Base-by-base conservation (phyloP, 2,888 invertebrate genomes). In the Patella depressa region DNA sequence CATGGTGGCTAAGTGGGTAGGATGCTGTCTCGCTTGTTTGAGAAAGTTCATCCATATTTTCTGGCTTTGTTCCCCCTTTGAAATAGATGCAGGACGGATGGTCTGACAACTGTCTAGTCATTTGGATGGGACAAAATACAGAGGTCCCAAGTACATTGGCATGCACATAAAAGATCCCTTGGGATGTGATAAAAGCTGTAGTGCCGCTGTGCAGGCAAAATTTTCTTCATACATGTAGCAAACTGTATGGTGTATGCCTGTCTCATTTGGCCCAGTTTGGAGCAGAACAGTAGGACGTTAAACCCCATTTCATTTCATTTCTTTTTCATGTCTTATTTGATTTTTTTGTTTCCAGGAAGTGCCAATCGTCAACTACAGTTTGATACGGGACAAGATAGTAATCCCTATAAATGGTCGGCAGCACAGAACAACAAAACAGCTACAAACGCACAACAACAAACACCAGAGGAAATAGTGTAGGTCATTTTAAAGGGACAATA, bases 391-490 rank as follows among this genome's bases (percentile, higher is more conserved):
- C 79, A 72, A 34, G 76, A 79, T 69, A 81, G 77, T 65, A 86
- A 82, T 76, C 83, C 78, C 19, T 87, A 83, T 75, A 84, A 83
- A 77, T 88, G 87, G 87, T 73, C 74, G 3, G 79, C 86, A 11
- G 79, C 76, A 17, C 83, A 84, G 55, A 75, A 78, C 14, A 77
- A 79, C 19, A 79, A 80, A 29, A 73, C 73, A 55, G 76, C 57
- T 15, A 75, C 72, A 17, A 54, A 74, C 14, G 71, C 75, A 19
- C 75, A 73, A 54, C 83, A 81, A 65, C 55, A 79, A 34, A 83
- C 85, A 9, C 70, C 85, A 34, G 71, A 81, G 73, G 88, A 88
- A 29, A 74, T 86, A 73, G 83, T 88, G 88, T 88, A 85, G 77
- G 83, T 80, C 3, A 29, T 29, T 29, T 29, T 29, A 24, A 24